phyloP scores from a whole-genome alignment of 2,113 vertebrate species.

The Ctenodactylus gundi region DNA sequence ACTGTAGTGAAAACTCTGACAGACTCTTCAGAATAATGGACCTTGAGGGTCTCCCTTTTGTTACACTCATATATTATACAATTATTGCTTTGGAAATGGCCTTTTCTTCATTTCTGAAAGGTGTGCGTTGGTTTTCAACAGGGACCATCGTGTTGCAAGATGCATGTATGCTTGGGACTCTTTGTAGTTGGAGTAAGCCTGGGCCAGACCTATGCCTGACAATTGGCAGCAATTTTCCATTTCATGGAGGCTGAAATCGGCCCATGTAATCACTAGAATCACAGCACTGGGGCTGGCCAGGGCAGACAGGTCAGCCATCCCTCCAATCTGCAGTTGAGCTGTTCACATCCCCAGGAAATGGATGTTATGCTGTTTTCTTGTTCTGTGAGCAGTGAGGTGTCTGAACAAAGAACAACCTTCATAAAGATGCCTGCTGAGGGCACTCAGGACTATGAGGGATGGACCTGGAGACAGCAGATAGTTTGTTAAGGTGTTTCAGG shows the following conservation, averaged over 20 bases:
- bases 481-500: neutral
- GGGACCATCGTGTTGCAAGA: neutral
- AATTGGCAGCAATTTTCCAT: slow-evolving; percentile 30
- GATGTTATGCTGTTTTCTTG: neutral
- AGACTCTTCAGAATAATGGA: slow-evolving; percentile 70
- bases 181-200: neutral
- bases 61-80: slow-evolving; percentile 58
- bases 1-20: slow-evolving; percentile 79
- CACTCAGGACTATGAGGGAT: neutral
- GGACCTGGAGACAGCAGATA: neutral
- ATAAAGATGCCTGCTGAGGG: neutral
- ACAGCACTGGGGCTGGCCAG: neutral
- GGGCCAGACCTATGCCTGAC: neutral
- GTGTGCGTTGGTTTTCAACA: neutral
- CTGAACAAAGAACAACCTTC: neutral
- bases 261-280: neutral
- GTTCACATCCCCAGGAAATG: neutral
- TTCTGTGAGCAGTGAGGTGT: neutral
- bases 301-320: neutral
- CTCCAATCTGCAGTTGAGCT: neutral
- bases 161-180: neutral
- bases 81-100: slow-evolving; percentile 72
- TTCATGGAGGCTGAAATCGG: neutral
- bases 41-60: slow-evolving; percentile 63
- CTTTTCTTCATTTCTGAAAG: slow-evolving; percentile 69